Percentiles rank a stretch among this genome's conserved stretches.
phyloP scores from a whole-genome alignment of 2,888 invertebrate species.

The Ophion costatus region DNA sequence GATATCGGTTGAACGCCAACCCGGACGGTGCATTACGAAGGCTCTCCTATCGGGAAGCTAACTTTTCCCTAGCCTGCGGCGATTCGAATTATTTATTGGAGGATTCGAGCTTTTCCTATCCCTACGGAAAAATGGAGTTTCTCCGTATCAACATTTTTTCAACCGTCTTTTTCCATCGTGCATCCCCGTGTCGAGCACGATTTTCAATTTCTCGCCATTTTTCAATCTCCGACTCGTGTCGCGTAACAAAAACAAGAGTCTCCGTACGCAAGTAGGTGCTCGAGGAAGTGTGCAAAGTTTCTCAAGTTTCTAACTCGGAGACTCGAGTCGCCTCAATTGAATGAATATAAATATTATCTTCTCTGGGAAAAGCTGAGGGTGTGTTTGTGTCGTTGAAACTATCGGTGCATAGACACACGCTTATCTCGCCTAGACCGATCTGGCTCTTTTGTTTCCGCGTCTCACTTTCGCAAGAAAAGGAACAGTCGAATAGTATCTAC shows the following conservation, averaged over 20 bases:
- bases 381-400: constrained; percentile 10
- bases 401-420: constrained; percentile 35
- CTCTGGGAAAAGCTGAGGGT: constrained; percentile 31
- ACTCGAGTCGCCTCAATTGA: constrained; percentile 41
- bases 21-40: constrained; percentile 32
- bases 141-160: constrained; percentile 5
- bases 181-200: constrained; percentile 6
- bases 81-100: constrained; percentile 59
- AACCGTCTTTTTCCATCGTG: not conserved
- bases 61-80: constrained; percentile 40
- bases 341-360: constrained; percentile 60
- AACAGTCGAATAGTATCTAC: constrained; percentile 34
- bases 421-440: constrained; percentile 44
- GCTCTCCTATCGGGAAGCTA: constrained; percentile 45
- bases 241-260: constrained; percentile 15
- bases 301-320: constrained; percentile 33
- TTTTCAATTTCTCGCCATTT: constrained; percentile 26
- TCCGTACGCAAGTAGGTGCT: not conserved
- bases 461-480: constrained; percentile 9
- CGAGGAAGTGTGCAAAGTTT: constrained; percentile 16
- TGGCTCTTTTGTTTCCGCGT: constrained; percentile 17
- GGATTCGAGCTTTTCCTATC: constrained; percentile 28
- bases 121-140: not conserved
- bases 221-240: constrained; percentile 7
- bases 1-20: constrained; percentile 49